A percentile compares a stretch with the other conserved stretches of the same genome.
Conservation (phyloP, 2,113 vertebrate genomes). For the Crocuta crocuta region DNA sequence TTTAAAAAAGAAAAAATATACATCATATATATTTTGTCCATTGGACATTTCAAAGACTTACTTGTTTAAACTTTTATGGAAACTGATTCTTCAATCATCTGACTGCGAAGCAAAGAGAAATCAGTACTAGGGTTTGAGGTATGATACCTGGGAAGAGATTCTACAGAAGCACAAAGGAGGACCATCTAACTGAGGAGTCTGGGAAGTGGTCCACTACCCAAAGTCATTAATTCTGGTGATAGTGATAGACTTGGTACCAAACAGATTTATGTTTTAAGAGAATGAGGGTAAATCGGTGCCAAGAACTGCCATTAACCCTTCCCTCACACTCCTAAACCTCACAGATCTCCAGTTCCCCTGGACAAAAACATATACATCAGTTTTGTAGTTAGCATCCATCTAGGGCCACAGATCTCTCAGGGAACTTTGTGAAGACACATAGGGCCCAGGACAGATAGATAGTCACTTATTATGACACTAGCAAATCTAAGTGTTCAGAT, state of each 20-base stretch:
- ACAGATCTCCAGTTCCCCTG: neutral
- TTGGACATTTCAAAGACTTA: slow-evolving; percentile 22
- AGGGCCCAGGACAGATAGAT: neutral
- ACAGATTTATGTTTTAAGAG: neutral
- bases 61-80: neutral
- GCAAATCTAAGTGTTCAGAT: neutral
- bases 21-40: slow-evolving; percentile 31
- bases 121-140: neutral
- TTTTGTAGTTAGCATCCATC: neutral
- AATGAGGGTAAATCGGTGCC: neutral
- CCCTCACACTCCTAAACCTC: neutral
- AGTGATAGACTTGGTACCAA: neutral
- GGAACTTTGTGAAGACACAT: neutral
- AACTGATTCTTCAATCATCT: neutral
- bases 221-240: neutral
- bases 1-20: neutral
- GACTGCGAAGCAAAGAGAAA: neutral
- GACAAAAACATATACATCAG: neutral
- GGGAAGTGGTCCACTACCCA: neutral
- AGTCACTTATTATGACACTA: neutral
- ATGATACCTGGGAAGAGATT: neutral
- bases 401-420: neutral
- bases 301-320: neutral
- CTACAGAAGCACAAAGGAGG: neutral
- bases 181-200: neutral